Percentiles rank a stretch among this genome's conserved stretches.
phyloP scores from a whole-genome alignment of 2,797 vertebrate species.

The Melanotaenia nigrans region DNA sequence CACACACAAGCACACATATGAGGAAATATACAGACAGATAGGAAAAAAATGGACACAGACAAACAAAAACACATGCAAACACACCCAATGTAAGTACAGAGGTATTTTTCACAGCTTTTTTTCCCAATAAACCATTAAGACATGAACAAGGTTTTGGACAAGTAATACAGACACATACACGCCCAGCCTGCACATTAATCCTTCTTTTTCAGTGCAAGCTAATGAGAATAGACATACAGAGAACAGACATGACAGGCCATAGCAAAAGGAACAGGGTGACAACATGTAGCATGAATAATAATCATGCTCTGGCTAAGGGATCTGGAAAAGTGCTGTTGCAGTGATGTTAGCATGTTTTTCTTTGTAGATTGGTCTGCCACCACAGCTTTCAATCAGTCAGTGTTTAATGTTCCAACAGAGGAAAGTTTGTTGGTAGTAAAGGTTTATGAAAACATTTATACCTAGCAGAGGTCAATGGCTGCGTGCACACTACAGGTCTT shows the following conservation, averaged over 20 bases:
- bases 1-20: constrained; percentile 14
- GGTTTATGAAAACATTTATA: constrained; percentile 41
- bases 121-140: constrained; percentile 26
- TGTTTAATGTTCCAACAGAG: constrained; percentile 54
- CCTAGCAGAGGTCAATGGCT: constrained; percentile 28
- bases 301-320: constrained; percentile 50
- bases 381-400: constrained; percentile 61
- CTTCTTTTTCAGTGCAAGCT: constrained; percentile 42
- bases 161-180: constrained; percentile 4
- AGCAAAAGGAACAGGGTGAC: constrained; percentile 56
- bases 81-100: constrained; percentile 14
- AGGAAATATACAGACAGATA: constrained; percentile 28
- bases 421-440: constrained; percentile 35
- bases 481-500: no score
- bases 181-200: constrained; percentile 36
- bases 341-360: constrained; percentile 48
- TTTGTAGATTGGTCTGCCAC: constrained; percentile 48
- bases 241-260: constrained; percentile 61
- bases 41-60: constrained; percentile 24
- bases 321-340: constrained; percentile 49
- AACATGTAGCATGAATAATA: constrained; percentile 70
- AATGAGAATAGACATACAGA: constrained; percentile 58
- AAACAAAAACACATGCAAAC: constrained; percentile 13
- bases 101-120: neutral
- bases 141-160: constrained; percentile 14